Evolutionary conservation across 2,888 invertebrate genomes (phyloP), one percentile per base, ranked within the genome.

Genomic region (Agrotis puta): DNA sequence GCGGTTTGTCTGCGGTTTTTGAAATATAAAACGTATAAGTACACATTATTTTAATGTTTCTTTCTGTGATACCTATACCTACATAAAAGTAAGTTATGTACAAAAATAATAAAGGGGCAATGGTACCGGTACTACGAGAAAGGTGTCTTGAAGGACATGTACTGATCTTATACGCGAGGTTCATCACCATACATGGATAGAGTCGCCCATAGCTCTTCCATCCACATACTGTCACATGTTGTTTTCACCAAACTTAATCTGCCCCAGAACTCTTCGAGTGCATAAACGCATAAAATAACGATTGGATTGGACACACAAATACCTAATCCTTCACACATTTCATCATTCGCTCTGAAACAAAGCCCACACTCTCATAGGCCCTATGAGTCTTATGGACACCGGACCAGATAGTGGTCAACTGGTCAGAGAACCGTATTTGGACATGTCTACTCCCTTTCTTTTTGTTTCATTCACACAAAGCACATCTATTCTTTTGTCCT

Each of bases 1-100:
- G 73, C 24, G 70, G 74, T 63, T 11, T 0, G 24, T 18, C 18
- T 64, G 53, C 18, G 74, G 70, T 54, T 72, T 53, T 14, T 47
- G 2, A 9, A n/a, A n/a, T n/a, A n/a, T n/a, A n/a, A n/a, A 24
- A 39, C n/a, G 18, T 45, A 22, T 7, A 0, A 24, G 11, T 2
- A 9, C 7, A 14, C 14, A 14, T 7, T 7, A 14, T 13, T 4
- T 3, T 11, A 33, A 39, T 16, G 50, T 67, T 67, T 62, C 16
- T 20, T 16, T 33, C 9, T 16, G 16, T 22, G 22, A 6, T 50
- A 33, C 50, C 16, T 33, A 33, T 16, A 13, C n/a, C n/a, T n/a
- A n/a, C 11, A n/a, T 64, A n/a, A 24, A 24, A 22, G 1, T 22
- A 24, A 51, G 51, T 51, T 24, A 16, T 3, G 39, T 2, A 39